phyloP scores from a whole-genome alignment of 2,113 vertebrate genomes.

The Puma concolor region DNA sequence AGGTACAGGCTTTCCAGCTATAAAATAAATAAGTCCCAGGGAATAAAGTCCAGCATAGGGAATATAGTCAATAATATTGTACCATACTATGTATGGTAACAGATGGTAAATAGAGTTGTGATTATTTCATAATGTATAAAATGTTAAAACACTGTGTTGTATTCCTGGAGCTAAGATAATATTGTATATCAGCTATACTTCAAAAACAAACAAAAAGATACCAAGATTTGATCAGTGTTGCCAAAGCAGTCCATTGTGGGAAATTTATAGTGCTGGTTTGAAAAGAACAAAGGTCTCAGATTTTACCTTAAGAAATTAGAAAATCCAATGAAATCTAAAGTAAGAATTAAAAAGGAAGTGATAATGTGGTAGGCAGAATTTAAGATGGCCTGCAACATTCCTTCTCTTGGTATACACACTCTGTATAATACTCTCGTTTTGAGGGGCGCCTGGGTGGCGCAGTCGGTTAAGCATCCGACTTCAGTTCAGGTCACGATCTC shows the following conservation, averaged over 20 bases:
- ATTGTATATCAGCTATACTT: not conserved
- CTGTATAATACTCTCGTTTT: not conserved
- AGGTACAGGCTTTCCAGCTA: not conserved
- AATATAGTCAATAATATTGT: not conserved
- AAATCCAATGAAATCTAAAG: not conserved
- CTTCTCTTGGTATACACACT: not conserved
- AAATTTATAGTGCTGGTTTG: not conserved
- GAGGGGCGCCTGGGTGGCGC: no score
- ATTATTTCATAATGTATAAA: not conserved
- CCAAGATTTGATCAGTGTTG: not conserved
- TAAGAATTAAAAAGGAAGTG: not conserved
- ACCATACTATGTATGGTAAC: not conserved
- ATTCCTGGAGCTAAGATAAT: not conserved
- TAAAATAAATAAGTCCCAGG: not conserved
- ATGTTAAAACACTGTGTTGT: not conserved
- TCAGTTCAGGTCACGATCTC: no score
- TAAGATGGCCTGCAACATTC: not conserved
- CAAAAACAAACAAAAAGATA: not conserved
- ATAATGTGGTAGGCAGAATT: not conserved
- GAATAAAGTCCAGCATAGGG: not conserved
- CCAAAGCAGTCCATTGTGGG: not conserved
- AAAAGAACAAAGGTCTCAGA: not conserved
- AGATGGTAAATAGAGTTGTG: not conserved
- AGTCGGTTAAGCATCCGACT: no score
- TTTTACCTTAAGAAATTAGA: not conserved